Conservation (phyloP, 2,888 invertebrate genomes). For the Caenorhabditis angaria region DNA sequence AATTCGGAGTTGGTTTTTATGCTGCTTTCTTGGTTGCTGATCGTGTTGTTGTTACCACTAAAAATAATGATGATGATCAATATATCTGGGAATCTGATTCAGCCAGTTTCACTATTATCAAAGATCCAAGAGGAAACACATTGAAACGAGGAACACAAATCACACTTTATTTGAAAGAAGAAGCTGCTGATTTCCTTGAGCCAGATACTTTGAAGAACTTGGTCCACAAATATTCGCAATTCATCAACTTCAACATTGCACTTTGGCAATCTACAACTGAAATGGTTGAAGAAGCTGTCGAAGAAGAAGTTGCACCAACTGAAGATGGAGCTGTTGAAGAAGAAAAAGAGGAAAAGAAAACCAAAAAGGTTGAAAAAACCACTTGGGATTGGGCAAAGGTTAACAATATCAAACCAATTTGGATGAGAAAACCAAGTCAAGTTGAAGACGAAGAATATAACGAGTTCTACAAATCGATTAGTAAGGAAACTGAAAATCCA, state of each 20-base stretch:
- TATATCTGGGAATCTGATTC: conserved; percentile 99
- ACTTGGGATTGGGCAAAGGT: conserved; percentile 97
- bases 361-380: conserved; percentile 83
- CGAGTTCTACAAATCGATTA: conserved; percentile 93
- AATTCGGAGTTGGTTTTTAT: conserved; percentile 98
- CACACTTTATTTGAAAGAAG: conserved; percentile 91
- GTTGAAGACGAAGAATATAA: conserved; percentile 80
- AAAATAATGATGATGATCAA: conserved; percentile 91
- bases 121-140: conserved; percentile 90
- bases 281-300: conserved; percentile 76
- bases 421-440: conserved; percentile 84
- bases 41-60: conserved; percentile 91
- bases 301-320: conserved; percentile 76
- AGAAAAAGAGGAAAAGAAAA: conserved; percentile 67
- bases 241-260: conserved; percentile 98
- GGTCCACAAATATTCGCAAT: conserved; percentile 95
- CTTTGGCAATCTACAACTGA: conserved; percentile 78
- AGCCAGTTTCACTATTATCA: conserved; percentile 84
- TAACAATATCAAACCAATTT: conserved; percentile 97
- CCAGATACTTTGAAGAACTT: conserved; percentile 87
- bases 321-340: conserved; percentile 70
- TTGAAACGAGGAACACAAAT: conserved; percentile 84
- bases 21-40: conserved; percentile 97
- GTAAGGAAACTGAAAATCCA: conserved; percentile 74
- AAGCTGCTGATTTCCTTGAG: conserved; percentile 94